Conservation (phyloP, 2,888 invertebrate genomes). For the Nomada lathburiana region DNA sequence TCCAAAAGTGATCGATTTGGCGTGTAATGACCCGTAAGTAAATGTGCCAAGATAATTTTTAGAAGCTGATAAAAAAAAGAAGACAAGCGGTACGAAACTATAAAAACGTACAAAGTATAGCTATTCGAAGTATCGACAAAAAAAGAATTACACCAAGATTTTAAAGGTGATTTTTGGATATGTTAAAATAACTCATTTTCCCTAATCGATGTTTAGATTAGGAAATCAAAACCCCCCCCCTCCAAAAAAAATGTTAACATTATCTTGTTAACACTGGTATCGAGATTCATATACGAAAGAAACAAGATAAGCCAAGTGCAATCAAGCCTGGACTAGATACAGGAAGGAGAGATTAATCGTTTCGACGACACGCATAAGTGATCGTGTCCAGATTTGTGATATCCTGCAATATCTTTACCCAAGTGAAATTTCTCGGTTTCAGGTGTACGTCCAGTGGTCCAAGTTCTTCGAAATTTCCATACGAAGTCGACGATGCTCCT, state of each 20-base stretch:
- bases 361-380: background rate
- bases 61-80: background rate
- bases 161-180: too few species aligned
- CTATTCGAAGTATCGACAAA: background rate
- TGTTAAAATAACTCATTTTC: background rate
- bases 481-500: slow-evolving; percentile 91
- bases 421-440: slow-evolving; percentile 89
- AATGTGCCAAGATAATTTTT: background rate
- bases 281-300: background rate
- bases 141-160: background rate
- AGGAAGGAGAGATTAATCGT: background rate
- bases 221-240: too few species aligned
- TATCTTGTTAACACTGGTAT: background rate
- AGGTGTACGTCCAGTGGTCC: slow-evolving; percentile 90
- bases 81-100: background rate
- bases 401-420: slow-evolving; percentile 86
- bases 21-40: too few species aligned
- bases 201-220: background rate
- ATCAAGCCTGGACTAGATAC: slow-evolving; percentile 7
- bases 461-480: slow-evolving; percentile 94
- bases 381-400: background rate
- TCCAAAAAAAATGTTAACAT: background rate
- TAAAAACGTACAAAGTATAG: background rate
- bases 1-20: too few species aligned
- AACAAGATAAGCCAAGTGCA: background rate